Conservation (phyloP, 2,797 vertebrate genomes). For the Delichon dasypus region DNA sequence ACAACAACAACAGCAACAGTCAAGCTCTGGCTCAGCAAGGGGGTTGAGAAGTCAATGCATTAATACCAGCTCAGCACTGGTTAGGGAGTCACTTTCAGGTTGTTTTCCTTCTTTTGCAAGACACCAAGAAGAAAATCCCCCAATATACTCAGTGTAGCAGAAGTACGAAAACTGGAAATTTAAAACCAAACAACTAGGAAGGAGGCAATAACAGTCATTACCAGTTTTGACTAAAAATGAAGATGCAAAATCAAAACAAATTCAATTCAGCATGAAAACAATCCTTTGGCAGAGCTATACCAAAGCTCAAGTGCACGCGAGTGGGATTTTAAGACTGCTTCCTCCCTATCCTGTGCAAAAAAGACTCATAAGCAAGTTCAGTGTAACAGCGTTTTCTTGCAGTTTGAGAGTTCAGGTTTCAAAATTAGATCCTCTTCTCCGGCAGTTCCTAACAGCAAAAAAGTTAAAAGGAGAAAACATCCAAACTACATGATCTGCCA, state of each 20-base stretch:
- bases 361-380: not conserved
- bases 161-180: not conserved
- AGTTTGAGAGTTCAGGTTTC: not conserved
- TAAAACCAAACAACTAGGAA: not conserved
- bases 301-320: not conserved
- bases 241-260: not conserved
- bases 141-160: not conserved
- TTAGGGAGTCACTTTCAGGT: not conserved
- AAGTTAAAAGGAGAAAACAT: not conserved
- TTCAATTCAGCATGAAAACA: not conserved
- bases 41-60: accelerated
- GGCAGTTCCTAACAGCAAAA: not conserved
- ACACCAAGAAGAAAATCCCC: not conserved
- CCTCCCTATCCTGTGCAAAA: not conserved
- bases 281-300: not conserved
- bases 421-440: not conserved
- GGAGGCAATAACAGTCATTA: not conserved
- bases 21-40: not conserved
- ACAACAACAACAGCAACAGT: not conserved
- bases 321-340: not conserved
- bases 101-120: not conserved
- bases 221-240: not conserved
- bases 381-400: not conserved
- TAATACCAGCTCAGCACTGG: accelerated
- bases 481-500: not conserved